phyloP scores from a whole-genome alignment of 2,888 invertebrate species.

The Piscicola geometra region DNA sequence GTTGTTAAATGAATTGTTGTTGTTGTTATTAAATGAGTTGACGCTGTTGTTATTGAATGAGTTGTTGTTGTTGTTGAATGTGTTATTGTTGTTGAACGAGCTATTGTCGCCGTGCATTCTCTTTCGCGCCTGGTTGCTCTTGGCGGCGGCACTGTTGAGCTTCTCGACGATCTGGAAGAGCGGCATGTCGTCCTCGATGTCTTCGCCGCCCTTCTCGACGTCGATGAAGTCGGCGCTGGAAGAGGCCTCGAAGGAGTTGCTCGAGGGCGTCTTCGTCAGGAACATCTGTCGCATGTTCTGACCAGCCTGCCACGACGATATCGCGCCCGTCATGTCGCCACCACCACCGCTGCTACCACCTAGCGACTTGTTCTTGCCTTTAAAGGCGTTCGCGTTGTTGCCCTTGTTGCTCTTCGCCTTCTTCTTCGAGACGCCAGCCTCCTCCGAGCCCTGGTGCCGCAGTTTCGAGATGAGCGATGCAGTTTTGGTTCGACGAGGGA shows the following conservation, averaged over 20 bases:
- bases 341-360: neutral
- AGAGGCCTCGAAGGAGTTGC: conserved; percentile 13
- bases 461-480: conserved; percentile 29
- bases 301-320: conserved; percentile 25
- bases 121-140: conserved; percentile 32
- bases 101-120: neutral
- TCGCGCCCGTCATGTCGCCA: neutral
- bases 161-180: conserved; percentile 48
- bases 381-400: neutral
- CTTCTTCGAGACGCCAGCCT: conserved; percentile 8
- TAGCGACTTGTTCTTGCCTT: neutral
- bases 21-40: conserved; percentile 10
- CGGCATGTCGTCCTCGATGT: conserved; percentile 38
- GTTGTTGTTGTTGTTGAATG: neutral
- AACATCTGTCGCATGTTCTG: conserved; percentile 26
- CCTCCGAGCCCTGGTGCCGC: conserved; percentile 21
- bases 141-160: conserved; percentile 49
- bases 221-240: conserved; percentile 14
- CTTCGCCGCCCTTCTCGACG: conserved; percentile 26
- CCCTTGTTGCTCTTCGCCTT: neutral
- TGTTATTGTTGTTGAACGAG: neutral
- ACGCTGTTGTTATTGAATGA: neutral
- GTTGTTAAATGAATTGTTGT: neutral
- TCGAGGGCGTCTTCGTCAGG: conserved; percentile 11
- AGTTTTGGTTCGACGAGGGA: conserved; percentile 11